Evolutionary conservation across 2,113 vertebrate genomes (phyloP), one percentile per base, ranked within the genome.

Genomic region (Apaloderma vittatum): DNA sequence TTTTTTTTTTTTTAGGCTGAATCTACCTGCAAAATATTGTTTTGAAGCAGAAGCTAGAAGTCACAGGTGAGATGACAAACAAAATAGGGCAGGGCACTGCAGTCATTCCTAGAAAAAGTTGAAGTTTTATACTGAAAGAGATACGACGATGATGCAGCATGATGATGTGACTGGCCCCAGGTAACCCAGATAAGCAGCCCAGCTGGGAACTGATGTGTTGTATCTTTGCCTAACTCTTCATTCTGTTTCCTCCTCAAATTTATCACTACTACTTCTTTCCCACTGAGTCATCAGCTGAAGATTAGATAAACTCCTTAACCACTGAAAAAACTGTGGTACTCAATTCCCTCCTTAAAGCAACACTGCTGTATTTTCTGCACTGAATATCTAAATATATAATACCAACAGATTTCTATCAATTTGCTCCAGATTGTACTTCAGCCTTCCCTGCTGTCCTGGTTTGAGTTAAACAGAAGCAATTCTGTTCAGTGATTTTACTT

Each of bases 371-470:
- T 59, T 83, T 80, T 79, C 86, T 54, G 29, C n/a, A 32, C 27
- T 20, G 34, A 67, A 0, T 70, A 46, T 9, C 22, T 12, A 24
- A 45, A 23, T 45, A 61, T 0, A 0, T 29, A 71, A 65, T 10
- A 27, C 49, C 74, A 57, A 52, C 45, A 29, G 46, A n/a, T 51
- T 74, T 26, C 66, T 71, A n/a, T 1, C 32, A 2, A 10, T 78
- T 86, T 70, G n/a, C 13, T 80, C 49, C 24, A 45, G 62, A 13
- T 2, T 18, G n/a, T 36, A n/a, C n/a, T 87, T 77, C 48, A 78
- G 59, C 75, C 30, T 76, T n/a, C 58, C 49, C 46, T 40, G 40
- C 40, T 40, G 40, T 40, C 40, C 40, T 40, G 40, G 40, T 40
- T 40, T 40, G 40, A 40, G 40, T 40, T 40, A 40, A 40, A 40